Conservation (phyloP, 2,888 invertebrate species). For the Callosobruchus maculatus region DNA sequence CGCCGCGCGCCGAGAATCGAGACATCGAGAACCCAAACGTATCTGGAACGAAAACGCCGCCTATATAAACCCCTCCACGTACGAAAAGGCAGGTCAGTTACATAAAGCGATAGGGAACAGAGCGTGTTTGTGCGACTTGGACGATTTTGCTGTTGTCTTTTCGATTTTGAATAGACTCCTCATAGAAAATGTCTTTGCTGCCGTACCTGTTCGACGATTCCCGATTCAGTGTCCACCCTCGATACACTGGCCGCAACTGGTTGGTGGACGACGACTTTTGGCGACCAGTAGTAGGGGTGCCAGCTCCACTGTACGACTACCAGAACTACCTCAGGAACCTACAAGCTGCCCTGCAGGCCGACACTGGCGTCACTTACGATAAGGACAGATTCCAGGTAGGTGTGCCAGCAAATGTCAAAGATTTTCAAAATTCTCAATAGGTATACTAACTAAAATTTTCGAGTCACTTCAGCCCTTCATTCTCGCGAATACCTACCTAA, state of each 20-base stretch:
- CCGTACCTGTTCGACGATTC: conserved; percentile 11
- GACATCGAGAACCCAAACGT: neutral
- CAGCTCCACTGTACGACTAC: neutral
- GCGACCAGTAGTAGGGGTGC: neutral
- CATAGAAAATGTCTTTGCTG: conserved; percentile 6
- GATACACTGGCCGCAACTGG: neutral
- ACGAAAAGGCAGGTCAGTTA: neutral
- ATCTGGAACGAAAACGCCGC: neutral
- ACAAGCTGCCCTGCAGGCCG: conserved; percentile 2
- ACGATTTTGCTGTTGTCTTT: neutral
- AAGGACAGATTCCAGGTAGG: conserved; percentile 10
- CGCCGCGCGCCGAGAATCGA: neutral
- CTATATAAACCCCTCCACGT: neutral
- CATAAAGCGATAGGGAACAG: neutral
- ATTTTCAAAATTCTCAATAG: no score
- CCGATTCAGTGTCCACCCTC: neutral
- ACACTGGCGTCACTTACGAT: conserved; percentile 8
- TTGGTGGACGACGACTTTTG: neutral
- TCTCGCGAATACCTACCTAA: no score
- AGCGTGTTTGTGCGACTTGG: neutral
- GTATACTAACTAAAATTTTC: no score
- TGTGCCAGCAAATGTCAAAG: neutral
- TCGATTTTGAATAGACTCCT: neutral
- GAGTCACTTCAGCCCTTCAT: no score
- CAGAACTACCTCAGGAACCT: conserved; percentile 6